Conservation (phyloP, 2,113 vertebrate genomes). For the Climacteris rufus region DNA sequence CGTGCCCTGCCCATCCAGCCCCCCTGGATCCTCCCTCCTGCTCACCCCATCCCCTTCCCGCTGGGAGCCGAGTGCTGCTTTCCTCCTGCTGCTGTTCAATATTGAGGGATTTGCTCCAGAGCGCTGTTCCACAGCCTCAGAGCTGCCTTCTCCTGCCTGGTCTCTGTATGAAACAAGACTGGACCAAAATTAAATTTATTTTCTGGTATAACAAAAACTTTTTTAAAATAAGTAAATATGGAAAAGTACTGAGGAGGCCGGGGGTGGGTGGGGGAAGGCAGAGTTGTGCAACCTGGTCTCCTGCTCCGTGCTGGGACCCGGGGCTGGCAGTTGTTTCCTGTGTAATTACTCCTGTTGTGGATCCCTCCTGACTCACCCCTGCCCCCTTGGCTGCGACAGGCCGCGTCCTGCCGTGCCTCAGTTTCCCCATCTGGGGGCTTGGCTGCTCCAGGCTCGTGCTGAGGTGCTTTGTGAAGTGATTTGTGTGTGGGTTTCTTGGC, state of each 20-base stretch:
- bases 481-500: background rate
- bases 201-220: background rate
- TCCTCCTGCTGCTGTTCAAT: background rate
- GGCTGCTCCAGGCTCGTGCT: rapidly evolving
- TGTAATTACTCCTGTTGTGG: background rate
- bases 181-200: background rate
- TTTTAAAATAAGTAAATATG: background rate
- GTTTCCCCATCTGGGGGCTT: background rate
- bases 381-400: background rate
- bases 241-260: background rate
- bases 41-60: rapidly evolving
- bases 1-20: background rate
- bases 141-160: background rate
- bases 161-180: background rate
- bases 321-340: background rate
- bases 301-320: background rate
- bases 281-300: background rate
- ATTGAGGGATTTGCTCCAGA: background rate
- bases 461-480: rapidly evolving
- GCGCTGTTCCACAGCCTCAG: rapidly evolving
- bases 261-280: background rate
- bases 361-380: background rate
- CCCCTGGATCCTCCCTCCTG: background rate
- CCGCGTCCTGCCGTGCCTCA: background rate
- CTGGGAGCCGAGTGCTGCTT: background rate